Percentiles rank a stretch among this genome's conserved stretches.
Evolutionary conservation across 2,888 invertebrate species (phyloP).

Genomic region (Synergus umbraculus): DNA sequence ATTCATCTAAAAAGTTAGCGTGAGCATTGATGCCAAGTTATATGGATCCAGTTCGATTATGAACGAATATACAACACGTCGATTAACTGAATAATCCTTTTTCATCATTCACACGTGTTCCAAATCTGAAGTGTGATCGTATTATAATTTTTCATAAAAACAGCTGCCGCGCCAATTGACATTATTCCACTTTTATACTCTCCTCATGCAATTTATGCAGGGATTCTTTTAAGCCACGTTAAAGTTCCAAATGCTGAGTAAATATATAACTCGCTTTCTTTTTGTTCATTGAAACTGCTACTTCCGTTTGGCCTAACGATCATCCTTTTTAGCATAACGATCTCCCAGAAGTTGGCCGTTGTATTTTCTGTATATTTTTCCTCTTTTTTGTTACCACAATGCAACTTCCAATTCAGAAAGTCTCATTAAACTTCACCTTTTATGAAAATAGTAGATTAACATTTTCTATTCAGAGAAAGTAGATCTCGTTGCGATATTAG

Average conservation of each 20-base stretch:
- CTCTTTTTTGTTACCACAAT: slow-evolving; percentile 9
- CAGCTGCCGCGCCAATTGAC: background rate
- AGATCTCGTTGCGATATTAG: background rate
- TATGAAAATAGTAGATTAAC: slow-evolving; percentile 7
- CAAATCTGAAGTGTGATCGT: background rate
- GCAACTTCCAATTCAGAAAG: slow-evolving; percentile 11
- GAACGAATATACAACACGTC: background rate
- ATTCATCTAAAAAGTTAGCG: slow-evolving; percentile 32
- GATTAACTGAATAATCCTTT: background rate
- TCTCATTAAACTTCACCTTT: slow-evolving; percentile 29
- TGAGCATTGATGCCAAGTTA: slow-evolving; percentile 15
- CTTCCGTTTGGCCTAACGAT: slow-evolving; percentile 22
- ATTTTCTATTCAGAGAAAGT: slow-evolving; percentile 18
- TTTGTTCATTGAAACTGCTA: slow-evolving; percentile 8
- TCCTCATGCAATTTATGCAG: background rate
- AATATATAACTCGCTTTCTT: background rate
- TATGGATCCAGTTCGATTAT: background rate
- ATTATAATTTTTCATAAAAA: background rate
- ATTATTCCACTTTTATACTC: background rate
- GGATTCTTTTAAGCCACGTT: background rate
- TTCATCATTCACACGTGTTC: background rate
- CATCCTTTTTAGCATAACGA: slow-evolving; percentile 34
- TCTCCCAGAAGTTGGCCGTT: slow-evolving; percentile 6
- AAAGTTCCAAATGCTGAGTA: background rate
- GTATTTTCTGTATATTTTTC: background rate